Base-by-base conservation (phyloP, 2,113 vertebrate species). In the Trichomycterus rosablanca region DNA sequence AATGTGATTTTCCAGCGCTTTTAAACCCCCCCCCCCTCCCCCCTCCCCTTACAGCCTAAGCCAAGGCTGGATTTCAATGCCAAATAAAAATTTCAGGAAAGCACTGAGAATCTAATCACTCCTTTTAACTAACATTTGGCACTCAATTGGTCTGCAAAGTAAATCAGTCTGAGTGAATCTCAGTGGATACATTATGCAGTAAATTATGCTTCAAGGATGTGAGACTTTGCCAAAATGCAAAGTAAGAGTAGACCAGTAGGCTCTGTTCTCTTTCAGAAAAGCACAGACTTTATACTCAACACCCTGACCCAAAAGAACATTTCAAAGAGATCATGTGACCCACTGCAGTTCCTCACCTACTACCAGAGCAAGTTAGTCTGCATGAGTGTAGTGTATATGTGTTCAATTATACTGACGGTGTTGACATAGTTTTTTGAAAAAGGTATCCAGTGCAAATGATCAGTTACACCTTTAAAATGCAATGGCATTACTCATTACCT, bases 291-390 rank as follows among this genome's bases (percentile, higher is more conserved):
- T 52, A 52, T 78, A 63, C 67, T 45, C 10, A 83, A 83, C 53
- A 24, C 49, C 7, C 57, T 74, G 4, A 72, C 53, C 53, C 49
- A 64, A 22, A 59, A 55, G 12, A 24, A 24, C 7, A 52, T 72
- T 19, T 71, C 74, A 24, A 16, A 68, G 1, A 24, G 40, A 54
- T 56, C 67, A 4, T 56, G 61, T 49, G 68, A 77, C 52, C 3
- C 20, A 15, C 75, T 57, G 57, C 76, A 78, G 46, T 77, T 79
- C 52, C 57, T 49, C n/a, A 79, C 76, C 48, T 72, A 76, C 52
- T 81, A 80, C 49, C 53, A 49, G 5, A 75, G 22, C 68, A 66
- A 1, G 80, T 83, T 68, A 78, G 78, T 72, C 57, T 56, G 30
- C 14, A 20, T 16, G 43, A 26, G 32, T 71, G 68, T 44, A 24